These are phyloP conservation scores for Drosophila bifasciata DNA, from an alignment of 1,140 invertebrate genomes.

Conservation along the genomic window DNA sequence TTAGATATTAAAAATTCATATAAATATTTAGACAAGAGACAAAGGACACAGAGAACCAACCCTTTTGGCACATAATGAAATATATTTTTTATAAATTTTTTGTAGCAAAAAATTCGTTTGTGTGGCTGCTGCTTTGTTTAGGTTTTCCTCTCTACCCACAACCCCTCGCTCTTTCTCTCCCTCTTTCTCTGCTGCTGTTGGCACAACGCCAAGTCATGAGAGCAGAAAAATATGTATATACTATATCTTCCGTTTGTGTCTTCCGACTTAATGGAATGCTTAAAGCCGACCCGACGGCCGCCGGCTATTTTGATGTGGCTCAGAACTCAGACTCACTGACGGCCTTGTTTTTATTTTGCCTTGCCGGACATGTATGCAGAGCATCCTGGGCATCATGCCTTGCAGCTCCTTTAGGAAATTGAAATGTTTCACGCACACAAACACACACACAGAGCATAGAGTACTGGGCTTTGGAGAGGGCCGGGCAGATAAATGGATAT, in stretches of 20 bases:
- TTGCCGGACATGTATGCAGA: slow-evolving; percentile 5
- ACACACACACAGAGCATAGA: background rate
- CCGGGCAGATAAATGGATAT: slow-evolving; percentile 71
- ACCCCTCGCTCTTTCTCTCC: no score
- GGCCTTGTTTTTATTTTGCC: slow-evolving; percentile 25
- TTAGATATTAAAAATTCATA: background rate
- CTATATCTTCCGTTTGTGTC: slow-evolving; percentile 31
- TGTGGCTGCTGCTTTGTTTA: slow-evolving; percentile 21
- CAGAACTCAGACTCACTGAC: slow-evolving; percentile 32
- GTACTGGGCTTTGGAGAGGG: slow-evolving; percentile 2
- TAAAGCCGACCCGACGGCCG: slow-evolving; percentile 42
- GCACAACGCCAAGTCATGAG: slow-evolving; percentile 19
- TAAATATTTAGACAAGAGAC: background rate
- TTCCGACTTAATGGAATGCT: slow-evolving; percentile 66
- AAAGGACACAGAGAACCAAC: background rate
- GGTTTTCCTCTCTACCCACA: background rate
- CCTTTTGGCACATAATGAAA: slow-evolving; percentile 22
- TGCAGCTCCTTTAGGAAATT: slow-evolving; percentile 66
- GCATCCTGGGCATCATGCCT: slow-evolving; percentile 37
- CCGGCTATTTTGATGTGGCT: slow-evolving; percentile 59
- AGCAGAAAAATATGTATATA: slow-evolving; percentile 15
- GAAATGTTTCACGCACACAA: slow-evolving; percentile 64
- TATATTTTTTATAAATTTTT: slow-evolving; percentile 29
- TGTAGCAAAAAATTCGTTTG: slow-evolving; percentile 24
- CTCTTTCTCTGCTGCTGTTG: background rate